phyloP scores from a whole-genome alignment of 2,113 vertebrate species.

The Catharus bicknelli region DNA sequence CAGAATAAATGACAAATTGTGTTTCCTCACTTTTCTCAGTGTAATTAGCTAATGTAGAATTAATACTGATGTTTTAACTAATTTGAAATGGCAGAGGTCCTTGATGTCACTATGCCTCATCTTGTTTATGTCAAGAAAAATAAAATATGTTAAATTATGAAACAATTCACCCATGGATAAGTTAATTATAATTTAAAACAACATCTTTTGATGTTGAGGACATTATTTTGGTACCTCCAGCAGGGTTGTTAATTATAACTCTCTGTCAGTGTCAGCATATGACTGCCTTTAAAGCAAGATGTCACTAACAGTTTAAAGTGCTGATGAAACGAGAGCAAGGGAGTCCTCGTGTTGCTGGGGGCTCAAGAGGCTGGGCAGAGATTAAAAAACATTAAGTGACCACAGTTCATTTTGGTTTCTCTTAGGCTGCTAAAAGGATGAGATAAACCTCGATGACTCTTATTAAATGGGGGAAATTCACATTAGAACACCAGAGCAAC shows the following conservation, averaged over 20 bases:
- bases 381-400: background rate
- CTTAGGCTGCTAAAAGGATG: background rate
- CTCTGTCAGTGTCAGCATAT: background rate
- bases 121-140: conserved; percentile 45
- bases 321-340: background rate
- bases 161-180: conserved; percentile 38
- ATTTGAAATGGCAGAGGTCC: conserved; percentile 57
- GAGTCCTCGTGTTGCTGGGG: background rate
- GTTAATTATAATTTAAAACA: conserved; percentile 52
- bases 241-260: conserved; percentile 2
- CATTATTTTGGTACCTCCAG: conserved; percentile 26
- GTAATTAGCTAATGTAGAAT: background rate
- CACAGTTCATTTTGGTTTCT: background rate
- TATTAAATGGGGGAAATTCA: background rate
- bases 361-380: background rate
- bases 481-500: background rate
- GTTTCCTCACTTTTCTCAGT: background rate
- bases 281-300: background rate
- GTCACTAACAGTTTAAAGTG: background rate
- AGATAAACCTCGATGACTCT: background rate
- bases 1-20: background rate
- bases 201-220: conserved; percentile 48
- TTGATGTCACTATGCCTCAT: background rate
- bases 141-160: conserved; percentile 34
- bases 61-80: conserved; percentile 43